Evolutionary conservation across 2,113 vertebrate species (phyloP), one percentile per base, ranked within the genome.

Genomic region (Lepus europaeus): DNA sequence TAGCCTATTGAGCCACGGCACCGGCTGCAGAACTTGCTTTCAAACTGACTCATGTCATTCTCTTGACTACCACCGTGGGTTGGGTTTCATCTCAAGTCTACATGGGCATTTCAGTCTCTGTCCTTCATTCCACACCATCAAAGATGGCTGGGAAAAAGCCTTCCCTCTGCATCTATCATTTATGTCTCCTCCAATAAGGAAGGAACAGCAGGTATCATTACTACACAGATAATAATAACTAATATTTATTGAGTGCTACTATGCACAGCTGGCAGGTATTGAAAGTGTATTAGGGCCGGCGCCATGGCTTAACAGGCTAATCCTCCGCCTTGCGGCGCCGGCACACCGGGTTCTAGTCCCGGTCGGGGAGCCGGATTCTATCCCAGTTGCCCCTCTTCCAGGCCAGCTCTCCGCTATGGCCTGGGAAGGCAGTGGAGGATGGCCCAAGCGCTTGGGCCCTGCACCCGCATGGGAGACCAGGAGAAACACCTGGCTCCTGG

Each of bases 231-330:
- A 16, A 88, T 78, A 66, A 51, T n/a, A 93, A 82, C 59, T 84
- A 82, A 86, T 33, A 94, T 78, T 91, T 89, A 96, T 16, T 73
- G n/a, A 87, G 69, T 63, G 29, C 49, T 87, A 81, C 80, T 83
- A 79, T n/a, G 68, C 39, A 84, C 33, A 36, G 33, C 33, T 36
- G 33, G 33, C 33, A 36, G 33, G 33, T 36, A 36, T 36, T 36
- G 33, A 36, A 36, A 36, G 33, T 36, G 33, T 36, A 36, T 36
- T 36, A 36, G 33, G 33, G 33, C 33, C 33, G 33, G 33, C 33
- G 33, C 33, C 33, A 36, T 36, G 33, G 33, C 33, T 36, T 36
- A 36, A 36, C 33, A 36, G 33, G 33, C 33, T 36, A 36, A 36
- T 36, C 33, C 33, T 36, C 33, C 33, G 33, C 33, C 33, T 36